A percentile compares a stretch with the other conserved stretches of the same genome.
phyloP scores from a whole-genome alignment of 2,797 vertebrate species.

The Fringilla coelebs region DNA sequence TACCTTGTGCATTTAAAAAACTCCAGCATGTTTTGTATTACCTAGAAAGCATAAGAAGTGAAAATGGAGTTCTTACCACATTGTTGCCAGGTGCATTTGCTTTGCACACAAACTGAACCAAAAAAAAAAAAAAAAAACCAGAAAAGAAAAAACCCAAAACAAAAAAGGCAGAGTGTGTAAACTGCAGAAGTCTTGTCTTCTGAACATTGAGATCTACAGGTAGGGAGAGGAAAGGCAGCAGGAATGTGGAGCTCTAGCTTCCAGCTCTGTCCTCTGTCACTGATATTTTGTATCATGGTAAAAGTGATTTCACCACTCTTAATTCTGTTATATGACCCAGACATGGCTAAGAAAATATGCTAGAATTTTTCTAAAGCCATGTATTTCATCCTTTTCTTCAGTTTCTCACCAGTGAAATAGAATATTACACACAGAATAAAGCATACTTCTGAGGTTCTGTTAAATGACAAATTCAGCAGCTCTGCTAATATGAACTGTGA shows the following conservation, averaged over 20 bases:
- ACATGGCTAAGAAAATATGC: background rate
- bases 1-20: conserved; percentile 21
- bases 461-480: background rate
- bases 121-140: background rate
- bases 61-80: conserved; percentile 7
- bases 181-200: background rate
- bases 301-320: background rate
- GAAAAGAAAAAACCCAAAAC: background rate
- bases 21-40: conserved; percentile 6
- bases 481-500: background rate
- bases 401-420: background rate
- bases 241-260: background rate
- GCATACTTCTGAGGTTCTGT: background rate
- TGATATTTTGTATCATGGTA: background rate
- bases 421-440: background rate
- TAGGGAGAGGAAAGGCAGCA: background rate
- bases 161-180: background rate
- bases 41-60: background rate
- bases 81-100: background rate
- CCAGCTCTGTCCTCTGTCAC: background rate
- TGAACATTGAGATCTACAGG: background rate
- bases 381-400: background rate
- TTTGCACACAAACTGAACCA: background rate
- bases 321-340: background rate
- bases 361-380: background rate